Base-by-base conservation (phyloP, 2,113 vertebrate species). In the Epinephelus lanceolatus region DNA sequence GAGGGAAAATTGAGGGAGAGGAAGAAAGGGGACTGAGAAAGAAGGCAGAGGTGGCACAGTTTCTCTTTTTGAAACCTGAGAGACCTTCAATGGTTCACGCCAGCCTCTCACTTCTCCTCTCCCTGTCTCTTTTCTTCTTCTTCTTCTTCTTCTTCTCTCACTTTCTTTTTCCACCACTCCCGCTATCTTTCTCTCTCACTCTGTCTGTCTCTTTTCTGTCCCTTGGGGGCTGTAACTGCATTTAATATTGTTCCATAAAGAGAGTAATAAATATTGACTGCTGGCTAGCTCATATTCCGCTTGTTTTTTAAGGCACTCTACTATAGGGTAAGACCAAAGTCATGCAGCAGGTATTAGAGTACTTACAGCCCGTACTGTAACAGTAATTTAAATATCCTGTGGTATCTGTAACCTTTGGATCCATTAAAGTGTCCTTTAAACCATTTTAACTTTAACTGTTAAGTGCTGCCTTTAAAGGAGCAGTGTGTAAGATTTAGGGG, bases 221-320 rank as follows among this genome's bases (percentile, higher is more conserved):
- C 89, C 91, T 76, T 73, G 91, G 89, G 91, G 83, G 80, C 84
- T 88, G 88, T 94, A 92, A 93, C 81, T 87, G 88, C 90, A 93
- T 94, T 94, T 94, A 92, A 93, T 94, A 94, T 92, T 89, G 91
- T 92, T 90, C 91, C 88, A 89, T 94, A 93, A 92, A 94, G 90
- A 87, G 76, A 93, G 91, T 94, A 92, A 94, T 94, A 94, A 94
- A 94, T 94, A 94, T 94, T 76, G 93, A 94, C 92, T 91, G 84
- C 88, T 92, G 92, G 90, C 88, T 72, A 86, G 93, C 91, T 92
- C 91, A 92, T 91, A 91, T 93, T 91, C 75, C 81, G 47, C 86
- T 70, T 89, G 84, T 92, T 88, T 89, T 90, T 87, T 76, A 85
- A 91, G 87, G 81, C 80, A 83, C 81, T 86, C 81, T 23, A 78